These are phyloP conservation scores for Diplodus puntazzo DNA, from an alignment of 2,797 vertebrate species.

Conservation along the genomic window DNA sequence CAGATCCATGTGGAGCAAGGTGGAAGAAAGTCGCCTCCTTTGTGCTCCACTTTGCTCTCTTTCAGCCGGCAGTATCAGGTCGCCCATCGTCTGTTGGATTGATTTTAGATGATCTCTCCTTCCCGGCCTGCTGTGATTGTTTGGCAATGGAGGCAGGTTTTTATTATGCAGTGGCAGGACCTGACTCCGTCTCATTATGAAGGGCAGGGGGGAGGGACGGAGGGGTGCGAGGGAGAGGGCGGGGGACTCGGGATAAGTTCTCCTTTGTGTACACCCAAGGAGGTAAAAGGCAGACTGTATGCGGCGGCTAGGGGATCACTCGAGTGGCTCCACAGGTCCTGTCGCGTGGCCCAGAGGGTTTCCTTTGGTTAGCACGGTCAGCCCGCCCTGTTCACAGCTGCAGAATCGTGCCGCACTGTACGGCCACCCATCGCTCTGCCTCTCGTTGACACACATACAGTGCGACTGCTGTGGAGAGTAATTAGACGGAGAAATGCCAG, in stretches of 20 bases:
- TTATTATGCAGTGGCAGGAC: conserved; percentile 87
- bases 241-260: conserved; percentile 87
- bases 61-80: conserved; percentile 50
- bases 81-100: conserved; percentile 26
- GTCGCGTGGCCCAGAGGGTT: conserved; percentile 80
- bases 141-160: conserved; percentile 71
- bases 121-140: conserved; percentile 59
- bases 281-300: conserved; percentile 93
- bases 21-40: conserved; percentile 8
- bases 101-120: conserved; percentile 49
- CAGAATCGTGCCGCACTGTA: conserved; percentile 39
- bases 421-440: conserved; percentile 53
- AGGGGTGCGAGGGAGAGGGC: conserved; percentile 42
- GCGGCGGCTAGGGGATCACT: conserved; percentile 86
- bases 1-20: conserved; percentile 24
- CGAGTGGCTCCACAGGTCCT: conserved; percentile 89
- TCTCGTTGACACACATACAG: conserved; percentile 31
- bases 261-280: conserved; percentile 93
- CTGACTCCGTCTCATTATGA: conserved; percentile 86
- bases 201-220: conserved; percentile 23
- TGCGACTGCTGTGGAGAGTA: conserved; percentile 6
- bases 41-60: conserved; percentile 35
- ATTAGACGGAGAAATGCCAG: conserved; percentile 20
- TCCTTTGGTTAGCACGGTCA: conserved; percentile 64
- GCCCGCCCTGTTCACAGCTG: conserved; percentile 60